These are phyloP conservation scores for Tachina lurida DNA, from an alignment of 2,888 invertebrate species.

Conservation along the genomic window DNA sequence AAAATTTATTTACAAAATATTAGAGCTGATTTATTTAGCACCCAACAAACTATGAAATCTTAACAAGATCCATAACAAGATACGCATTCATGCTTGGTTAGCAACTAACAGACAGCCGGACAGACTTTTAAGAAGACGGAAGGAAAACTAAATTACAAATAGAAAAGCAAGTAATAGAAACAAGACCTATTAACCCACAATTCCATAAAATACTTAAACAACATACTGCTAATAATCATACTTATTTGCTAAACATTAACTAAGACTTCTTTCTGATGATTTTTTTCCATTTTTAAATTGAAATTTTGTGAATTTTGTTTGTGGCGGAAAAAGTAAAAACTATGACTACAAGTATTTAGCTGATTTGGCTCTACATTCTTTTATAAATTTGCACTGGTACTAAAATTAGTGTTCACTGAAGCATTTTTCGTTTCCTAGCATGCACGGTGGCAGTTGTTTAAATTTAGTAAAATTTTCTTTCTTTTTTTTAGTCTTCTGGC, in stretches of 20 bases:
- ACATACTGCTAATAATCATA: conserved; percentile 21
- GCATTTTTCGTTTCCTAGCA: conserved; percentile 47
- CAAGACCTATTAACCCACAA: conserved; percentile 72
- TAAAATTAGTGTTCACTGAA: conserved; percentile 65
- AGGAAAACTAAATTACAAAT: conserved; percentile 13
- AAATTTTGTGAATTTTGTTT: conserved; percentile 8
- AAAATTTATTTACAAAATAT: background rate
- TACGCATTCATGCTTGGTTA: background rate
- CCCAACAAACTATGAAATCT: conserved; percentile 17
- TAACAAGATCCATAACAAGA: conserved; percentile 17
- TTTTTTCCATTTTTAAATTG: conserved; percentile 21
- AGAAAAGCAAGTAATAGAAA: conserved; percentile 13
- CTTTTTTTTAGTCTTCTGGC: background rate
- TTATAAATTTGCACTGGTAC: conserved; percentile 20
- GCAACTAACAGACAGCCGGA: background rate
- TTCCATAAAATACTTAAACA: conserved; percentile 64
- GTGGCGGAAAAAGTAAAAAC: conserved; percentile 14
- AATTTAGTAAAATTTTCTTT: conserved; percentile 28
- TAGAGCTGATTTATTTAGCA: conserved; percentile 3
- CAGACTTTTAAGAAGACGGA: conserved; percentile 13
- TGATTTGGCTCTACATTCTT: background rate
- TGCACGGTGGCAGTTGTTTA: conserved; percentile 46
- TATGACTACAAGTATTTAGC: conserved; percentile 16
- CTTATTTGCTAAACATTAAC: conserved; percentile 46
- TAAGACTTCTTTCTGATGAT: conserved; percentile 19